Conservation (phyloP, 1,140 invertebrate species). For the Neuroterus valhalla region DNA sequence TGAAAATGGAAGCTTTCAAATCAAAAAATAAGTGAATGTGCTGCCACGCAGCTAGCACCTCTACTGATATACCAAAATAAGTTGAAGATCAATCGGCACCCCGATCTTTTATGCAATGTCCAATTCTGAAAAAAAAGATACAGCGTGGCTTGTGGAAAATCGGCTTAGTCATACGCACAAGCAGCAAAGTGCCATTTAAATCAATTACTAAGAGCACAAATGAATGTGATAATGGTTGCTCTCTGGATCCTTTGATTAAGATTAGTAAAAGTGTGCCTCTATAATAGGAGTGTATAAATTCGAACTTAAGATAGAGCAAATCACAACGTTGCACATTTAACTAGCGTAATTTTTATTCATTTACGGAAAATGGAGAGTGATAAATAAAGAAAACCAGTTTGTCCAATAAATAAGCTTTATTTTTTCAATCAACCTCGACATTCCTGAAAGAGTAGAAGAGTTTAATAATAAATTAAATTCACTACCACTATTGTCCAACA, state of each 20-base stretch:
- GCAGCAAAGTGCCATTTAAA: constrained; percentile 22
- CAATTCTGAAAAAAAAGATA: not conserved
- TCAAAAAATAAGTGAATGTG: no score
- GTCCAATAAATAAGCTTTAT: not conserved
- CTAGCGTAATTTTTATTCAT: constrained; percentile 8
- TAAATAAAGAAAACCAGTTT: constrained; percentile 25
- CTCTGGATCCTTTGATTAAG: constrained; percentile 17
- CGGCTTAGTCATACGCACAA: constrained; percentile 24
- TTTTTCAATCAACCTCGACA: not conserved
- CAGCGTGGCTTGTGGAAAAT: not conserved
- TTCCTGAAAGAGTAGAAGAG: not conserved
- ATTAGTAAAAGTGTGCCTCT: constrained; percentile 27
- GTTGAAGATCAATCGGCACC: not conserved
- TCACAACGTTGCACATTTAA: not conserved
- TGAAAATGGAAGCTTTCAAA: no score
- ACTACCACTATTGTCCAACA: not conserved
- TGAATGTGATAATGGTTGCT: constrained; percentile 23
- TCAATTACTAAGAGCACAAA: constrained; percentile 2
- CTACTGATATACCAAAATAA: no score
- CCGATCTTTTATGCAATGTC: constrained; percentile 3
- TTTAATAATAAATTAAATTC: not conserved
- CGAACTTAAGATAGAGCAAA: not conserved
- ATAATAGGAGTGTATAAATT: not conserved
- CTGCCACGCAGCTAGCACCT: no score
- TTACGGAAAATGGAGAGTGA: constrained; percentile 1